Evolutionary conservation across 1,140 invertebrate species (phyloP).

Genomic region (Pinna nobilis): DNA sequence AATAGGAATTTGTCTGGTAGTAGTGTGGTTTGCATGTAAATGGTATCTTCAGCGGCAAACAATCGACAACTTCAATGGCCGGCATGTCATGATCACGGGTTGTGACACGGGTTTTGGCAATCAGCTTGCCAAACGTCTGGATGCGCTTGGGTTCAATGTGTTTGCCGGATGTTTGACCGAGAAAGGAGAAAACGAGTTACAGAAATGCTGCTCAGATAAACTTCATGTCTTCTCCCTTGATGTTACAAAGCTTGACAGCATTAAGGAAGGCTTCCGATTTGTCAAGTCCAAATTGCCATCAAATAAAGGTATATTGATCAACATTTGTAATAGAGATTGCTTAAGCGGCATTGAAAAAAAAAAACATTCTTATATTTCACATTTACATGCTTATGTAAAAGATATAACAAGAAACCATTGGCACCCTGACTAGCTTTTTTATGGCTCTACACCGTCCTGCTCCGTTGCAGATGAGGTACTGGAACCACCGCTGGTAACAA

Average conservation of each 20-base stretch:
- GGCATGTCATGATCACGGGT: constrained; percentile 73
- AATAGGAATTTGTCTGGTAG: too few relatives aligned
- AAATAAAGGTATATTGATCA: constrained; percentile 19
- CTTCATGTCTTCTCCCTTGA: constrained; percentile 39
- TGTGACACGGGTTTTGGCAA: constrained; percentile 76
- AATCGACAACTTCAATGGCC: constrained; percentile 2
- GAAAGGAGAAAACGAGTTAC: constrained; percentile 38
- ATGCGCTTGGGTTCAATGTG: constrained; percentile 72
- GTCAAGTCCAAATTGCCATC: constrained; percentile 33
- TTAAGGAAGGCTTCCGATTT: constrained; percentile 28
- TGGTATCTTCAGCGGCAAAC: too few relatives aligned
- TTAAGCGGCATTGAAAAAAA: too few relatives aligned
- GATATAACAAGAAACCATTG: too few relatives aligned
- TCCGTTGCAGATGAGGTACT: too few relatives aligned
- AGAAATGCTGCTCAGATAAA: constrained; percentile 15
- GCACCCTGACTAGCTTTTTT: too few relatives aligned
- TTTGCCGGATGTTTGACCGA: constrained; percentile 73
- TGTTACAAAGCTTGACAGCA: constrained; percentile 46
- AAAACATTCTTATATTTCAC: too few relatives aligned
- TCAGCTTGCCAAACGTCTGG: constrained; percentile 69
- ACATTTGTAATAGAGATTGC: too few relatives aligned
- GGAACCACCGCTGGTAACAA: too few relatives aligned
- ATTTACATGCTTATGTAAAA: too few relatives aligned
- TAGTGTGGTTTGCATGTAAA: too few relatives aligned
- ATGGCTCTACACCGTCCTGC: too few relatives aligned